phyloP scores from a whole-genome alignment of 37 sponge, comb jelly and placozoan species.

The Crambe crambe region DNA sequence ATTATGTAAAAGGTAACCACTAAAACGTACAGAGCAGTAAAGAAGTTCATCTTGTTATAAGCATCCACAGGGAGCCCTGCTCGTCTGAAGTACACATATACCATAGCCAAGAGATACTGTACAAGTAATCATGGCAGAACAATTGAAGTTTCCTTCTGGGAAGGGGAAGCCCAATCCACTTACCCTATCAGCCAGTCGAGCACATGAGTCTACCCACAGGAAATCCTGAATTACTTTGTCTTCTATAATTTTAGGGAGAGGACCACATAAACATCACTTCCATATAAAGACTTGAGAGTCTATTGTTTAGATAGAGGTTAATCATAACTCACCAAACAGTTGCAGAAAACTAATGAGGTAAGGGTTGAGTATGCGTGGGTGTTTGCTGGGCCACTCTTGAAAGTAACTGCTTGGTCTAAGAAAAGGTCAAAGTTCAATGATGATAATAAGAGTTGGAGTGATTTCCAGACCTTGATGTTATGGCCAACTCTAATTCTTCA shows the following conservation, averaged over 20 bases:
- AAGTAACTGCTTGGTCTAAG: neutral
- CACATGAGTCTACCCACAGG: slow-evolving; percentile 81
- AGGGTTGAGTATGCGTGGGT: slow-evolving; percentile 9
- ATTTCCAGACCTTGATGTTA: neutral
- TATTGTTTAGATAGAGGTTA: neutral
- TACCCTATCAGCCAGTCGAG: slow-evolving; percentile 79
- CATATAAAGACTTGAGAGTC: neutral
- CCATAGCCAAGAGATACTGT: slow-evolving; percentile 88
- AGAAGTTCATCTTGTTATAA: slow-evolving; percentile 72
- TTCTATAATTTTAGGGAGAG: too few species aligned
- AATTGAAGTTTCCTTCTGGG: too few species aligned
- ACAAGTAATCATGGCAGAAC: too few species aligned
- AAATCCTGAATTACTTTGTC: slow-evolving; percentile 77
- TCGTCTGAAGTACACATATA: slow-evolving; percentile 86
- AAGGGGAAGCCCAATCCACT: neutral
- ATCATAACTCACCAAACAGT: slow-evolving; percentile 39
- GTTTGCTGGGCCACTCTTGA: neutral
- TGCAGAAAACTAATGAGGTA: slow-evolving; percentile 42
- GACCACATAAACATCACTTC: too few species aligned
- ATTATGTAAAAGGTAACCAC: neutral
- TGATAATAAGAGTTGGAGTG: too few species aligned
- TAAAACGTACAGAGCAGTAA: slow-evolving; percentile 73
- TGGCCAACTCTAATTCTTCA: neutral
- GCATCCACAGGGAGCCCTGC: slow-evolving; percentile 54
- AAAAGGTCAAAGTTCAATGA: too few species aligned